phyloP scores from a whole-genome alignment of 2,888 invertebrate species.

The Rhopalosiphum nymphaeae region DNA sequence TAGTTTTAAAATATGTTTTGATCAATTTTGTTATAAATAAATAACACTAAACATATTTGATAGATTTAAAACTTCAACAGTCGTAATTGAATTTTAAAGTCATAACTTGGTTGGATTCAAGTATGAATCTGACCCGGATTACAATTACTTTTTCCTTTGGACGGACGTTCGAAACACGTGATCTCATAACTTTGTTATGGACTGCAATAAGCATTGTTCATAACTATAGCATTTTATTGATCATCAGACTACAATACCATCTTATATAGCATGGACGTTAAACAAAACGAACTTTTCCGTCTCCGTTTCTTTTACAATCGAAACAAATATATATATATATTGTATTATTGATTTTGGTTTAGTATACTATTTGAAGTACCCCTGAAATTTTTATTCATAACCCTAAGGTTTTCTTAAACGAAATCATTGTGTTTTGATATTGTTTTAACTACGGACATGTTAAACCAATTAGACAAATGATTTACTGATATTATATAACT shows the following conservation, averaged over 20 bases:
- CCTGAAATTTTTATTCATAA: slow-evolving; percentile 26
- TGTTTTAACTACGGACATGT: slow-evolving; percentile 14
- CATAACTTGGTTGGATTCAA: slow-evolving; percentile 21
- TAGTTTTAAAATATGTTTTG: background rate
- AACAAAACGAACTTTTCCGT: slow-evolving; percentile 42
- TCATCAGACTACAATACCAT: slow-evolving; percentile 32
- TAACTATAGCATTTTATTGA: slow-evolving; percentile 55
- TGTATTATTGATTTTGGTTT: slow-evolving; percentile 27
- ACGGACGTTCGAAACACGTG: slow-evolving; percentile 49
- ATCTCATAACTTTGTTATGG: slow-evolving; percentile 47
- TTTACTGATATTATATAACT: slow-evolving; percentile 12
- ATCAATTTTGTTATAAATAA: background rate
- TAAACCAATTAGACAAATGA: slow-evolving; percentile 26
- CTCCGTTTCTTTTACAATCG: slow-evolving; percentile 16
- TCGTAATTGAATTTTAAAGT: slow-evolving; percentile 32
- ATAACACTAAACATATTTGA: background rate
- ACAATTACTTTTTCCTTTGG: slow-evolving; percentile 41
- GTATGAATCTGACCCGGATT: slow-evolving; percentile 50
- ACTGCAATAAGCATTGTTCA: slow-evolving; percentile 44
- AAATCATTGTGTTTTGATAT: slow-evolving; percentile 12
- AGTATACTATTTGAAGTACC: background rate
- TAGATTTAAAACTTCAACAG: slow-evolving; percentile 24
- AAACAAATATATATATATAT: background rate
- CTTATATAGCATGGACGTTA: slow-evolving; percentile 14
- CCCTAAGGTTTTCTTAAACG: background rate